phyloP scores from a whole-genome alignment of 2,888 invertebrate genomes.

The Eumerus sabulonum region DNA sequence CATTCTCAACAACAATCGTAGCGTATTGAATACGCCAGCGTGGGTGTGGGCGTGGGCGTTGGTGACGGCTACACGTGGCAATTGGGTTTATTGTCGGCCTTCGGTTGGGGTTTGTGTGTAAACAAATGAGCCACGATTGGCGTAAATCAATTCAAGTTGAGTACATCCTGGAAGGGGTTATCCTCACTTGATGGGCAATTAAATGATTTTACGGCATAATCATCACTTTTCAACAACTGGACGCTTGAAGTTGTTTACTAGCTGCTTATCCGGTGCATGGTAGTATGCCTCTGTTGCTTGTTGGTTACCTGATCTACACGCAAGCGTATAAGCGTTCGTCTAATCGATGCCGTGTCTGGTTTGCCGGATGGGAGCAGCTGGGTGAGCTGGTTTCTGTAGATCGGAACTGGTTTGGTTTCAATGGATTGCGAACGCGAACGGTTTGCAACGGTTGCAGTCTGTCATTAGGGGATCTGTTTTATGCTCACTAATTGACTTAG shows the following conservation, averaged over 20 bases:
- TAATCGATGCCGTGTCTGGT: conserved; percentile 8
- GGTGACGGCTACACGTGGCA: no score
- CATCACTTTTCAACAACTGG: conserved; percentile 61
- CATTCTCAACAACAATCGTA: background rate
- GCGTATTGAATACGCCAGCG: background rate
- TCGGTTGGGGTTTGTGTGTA: conserved; percentile 12
- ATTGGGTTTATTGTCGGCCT: no score
- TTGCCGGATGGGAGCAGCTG: conserved; percentile 2
- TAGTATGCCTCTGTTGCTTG: no score
- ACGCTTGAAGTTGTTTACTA: conserved; percentile 61
- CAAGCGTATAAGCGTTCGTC: conserved; percentile 15
- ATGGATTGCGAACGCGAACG: conserved; percentile 18
- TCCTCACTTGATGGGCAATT: conserved; percentile 67
- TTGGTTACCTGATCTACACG: conserved; percentile 38
- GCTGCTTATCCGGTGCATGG: no score
- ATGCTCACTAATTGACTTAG: conserved; percentile 67
- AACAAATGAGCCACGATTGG: conserved; percentile 29
- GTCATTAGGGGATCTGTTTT: conserved; percentile 67
- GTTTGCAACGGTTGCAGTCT: conserved; percentile 51
- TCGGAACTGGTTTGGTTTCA: conserved; percentile 55
- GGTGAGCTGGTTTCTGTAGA: background rate
- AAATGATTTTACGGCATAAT: conserved; percentile 67
- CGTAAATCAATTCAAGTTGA: conserved; percentile 37
- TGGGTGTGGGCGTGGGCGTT: background rate
- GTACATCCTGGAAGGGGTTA: conserved; percentile 55